Conservation (phyloP, 2,888 invertebrate species). For the Hipparchia sbordonii region DNA sequence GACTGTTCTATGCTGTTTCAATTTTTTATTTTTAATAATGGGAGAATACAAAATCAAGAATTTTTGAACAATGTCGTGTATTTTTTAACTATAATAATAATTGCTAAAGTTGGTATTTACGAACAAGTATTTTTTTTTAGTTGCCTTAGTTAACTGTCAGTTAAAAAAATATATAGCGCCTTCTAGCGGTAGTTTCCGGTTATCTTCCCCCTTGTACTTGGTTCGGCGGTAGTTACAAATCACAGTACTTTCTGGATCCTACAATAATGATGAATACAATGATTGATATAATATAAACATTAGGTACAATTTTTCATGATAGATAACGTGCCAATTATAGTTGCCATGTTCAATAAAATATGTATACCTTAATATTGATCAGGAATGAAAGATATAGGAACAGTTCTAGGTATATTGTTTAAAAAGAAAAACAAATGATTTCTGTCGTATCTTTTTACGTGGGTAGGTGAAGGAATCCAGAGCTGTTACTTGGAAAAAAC, state of each 20-base stretch:
- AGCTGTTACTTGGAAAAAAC: constrained; percentile 26
- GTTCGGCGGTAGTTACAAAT: constrained; percentile 70
- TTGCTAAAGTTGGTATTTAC: background rate
- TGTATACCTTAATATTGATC: constrained; percentile 29
- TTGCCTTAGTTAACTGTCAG: background rate
- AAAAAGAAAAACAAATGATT: constrained; percentile 5
- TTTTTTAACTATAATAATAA: background rate
- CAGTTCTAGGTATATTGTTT: constrained; percentile 29
- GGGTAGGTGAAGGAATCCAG: constrained; percentile 32
- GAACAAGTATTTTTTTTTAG: background rate
- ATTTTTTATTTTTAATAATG: background rate
- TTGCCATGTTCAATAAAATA: constrained; percentile 34
- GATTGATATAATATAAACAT: constrained; percentile 49
- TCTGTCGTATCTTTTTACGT: constrained; percentile 4
- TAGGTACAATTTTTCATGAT: constrained; percentile 47
- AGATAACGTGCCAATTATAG: constrained; percentile 49
- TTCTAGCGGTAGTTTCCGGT: background rate
- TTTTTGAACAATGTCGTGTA: background rate
- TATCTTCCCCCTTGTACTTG: constrained; percentile 54
- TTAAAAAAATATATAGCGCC: background rate
- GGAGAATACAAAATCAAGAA: background rate
- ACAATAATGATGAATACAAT: constrained; percentile 63
- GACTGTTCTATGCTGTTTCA: background rate
- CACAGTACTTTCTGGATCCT: constrained; percentile 74
- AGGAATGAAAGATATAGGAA: constrained; percentile 38